Evolutionary conservation across 2,113 vertebrate species (phyloP), one percentile per base, ranked within the genome.

Genomic region (Numida meleagris): DNA sequence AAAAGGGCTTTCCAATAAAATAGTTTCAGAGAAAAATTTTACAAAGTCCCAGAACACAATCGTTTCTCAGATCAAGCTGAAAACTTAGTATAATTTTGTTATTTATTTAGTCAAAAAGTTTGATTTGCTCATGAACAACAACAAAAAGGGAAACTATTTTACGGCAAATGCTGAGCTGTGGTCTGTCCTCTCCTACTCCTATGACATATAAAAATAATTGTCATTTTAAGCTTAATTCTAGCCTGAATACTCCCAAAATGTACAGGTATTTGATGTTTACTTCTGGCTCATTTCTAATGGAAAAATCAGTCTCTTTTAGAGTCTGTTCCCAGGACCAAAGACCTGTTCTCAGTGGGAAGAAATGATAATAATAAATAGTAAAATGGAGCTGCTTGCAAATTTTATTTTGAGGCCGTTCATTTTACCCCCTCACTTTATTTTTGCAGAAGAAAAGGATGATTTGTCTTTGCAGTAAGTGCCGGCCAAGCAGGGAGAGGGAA

Each of bases 381-480:
- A 86, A 91, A 33, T 13, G 20, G 40, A 94, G 58, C 58, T 80
- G 77, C 50, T 53, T 83, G 34, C 51, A 94, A 74, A 55, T 89
- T 95, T 89, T 95, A 71, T 90, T 97, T 91, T 59, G 77, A 88
- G 89, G 73, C 42, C 40, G 51, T 87, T 86, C 38, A 90, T 97
- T 96, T 97, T 92, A 86, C 87, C 79, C 89, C 59, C 68, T 45
- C 62, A 80, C 68, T 96, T 96, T 96, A 92, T 97, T 97, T 96
- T 97, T 94, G 65, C 68, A 94, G 77, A 95, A 96, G 89, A 68
- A 87, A 80, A 94, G 12, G 68, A 71, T 55, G 78, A 98, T 98
- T 97, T 95, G 79, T 97, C 97, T 97, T 87, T 81, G 68, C 84
- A 82, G 67, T 33, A 55, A 86, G 90, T 42, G 46, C 94, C 80